These are phyloP conservation scores for Agapornis roseicollis DNA, from an alignment of 2,113 vertebrate species.

Conservation along the genomic window DNA sequence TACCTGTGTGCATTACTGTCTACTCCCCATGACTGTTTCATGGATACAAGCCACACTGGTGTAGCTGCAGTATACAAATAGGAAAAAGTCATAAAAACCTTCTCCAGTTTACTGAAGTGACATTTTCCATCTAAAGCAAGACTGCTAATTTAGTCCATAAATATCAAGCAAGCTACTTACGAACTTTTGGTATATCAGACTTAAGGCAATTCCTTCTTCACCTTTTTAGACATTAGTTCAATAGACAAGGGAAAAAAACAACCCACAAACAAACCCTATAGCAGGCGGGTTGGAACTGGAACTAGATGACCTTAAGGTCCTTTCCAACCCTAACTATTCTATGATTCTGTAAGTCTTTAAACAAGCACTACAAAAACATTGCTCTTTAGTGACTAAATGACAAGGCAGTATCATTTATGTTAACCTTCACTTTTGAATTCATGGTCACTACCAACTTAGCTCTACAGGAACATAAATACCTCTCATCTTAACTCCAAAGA, in stretches of 20 bases:
- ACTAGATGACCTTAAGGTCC: too few species aligned
- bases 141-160: not conserved
- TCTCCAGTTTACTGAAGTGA: not conserved
- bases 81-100: not conserved
- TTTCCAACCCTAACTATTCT: too few species aligned
- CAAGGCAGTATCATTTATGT: not conserved
- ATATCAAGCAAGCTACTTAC: not conserved
- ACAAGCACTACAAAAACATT: not conserved
- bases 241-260: rapidly evolving
- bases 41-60: not conserved
- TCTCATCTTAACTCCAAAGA: not conserved
- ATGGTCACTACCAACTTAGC: not conserved
- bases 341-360: not conserved
- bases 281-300: too few species aligned
- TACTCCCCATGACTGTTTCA: not conserved
- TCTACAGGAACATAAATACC: not conserved
- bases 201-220: not conserved
- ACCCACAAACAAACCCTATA: not conserved
- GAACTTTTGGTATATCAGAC: not conserved
- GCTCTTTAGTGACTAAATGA: not conserved
- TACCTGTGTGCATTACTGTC: not conserved
- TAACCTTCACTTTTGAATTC: not conserved
- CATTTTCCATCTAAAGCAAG: not conserved
- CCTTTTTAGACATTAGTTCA: not conserved
- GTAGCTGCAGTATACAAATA: not conserved